Conservation (phyloP, 2,888 invertebrate genomes). For the Prostheceraeus crozeri region DNA sequence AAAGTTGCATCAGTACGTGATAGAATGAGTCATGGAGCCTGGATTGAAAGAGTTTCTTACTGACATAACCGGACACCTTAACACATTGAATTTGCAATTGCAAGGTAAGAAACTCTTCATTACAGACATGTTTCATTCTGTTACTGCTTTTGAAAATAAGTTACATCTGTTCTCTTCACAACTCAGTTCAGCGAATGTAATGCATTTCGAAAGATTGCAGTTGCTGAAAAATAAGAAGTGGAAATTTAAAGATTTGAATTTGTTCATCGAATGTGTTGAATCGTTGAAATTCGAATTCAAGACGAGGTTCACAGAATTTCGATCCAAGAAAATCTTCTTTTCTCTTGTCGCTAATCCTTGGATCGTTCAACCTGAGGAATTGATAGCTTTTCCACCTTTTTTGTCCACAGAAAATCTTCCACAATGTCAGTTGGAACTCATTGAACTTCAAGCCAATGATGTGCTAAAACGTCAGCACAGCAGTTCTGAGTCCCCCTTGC, state of each 20-base stretch:
- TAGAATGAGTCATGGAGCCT: too few relatives aligned
- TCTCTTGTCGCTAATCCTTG: too few relatives aligned
- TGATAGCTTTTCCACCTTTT: neutral
- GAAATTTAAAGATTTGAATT: too few relatives aligned
- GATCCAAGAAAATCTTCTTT: too few relatives aligned
- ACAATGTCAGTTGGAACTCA: conserved; percentile 7
- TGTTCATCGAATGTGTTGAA: too few relatives aligned
- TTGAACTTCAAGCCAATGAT: conserved; percentile 11
- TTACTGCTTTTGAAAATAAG: neutral
- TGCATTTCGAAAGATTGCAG: neutral
- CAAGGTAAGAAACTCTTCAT: conserved; percentile 16
- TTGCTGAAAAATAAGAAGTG: too few relatives aligned
- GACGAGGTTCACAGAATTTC: too few relatives aligned
- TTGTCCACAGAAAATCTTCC: neutral
- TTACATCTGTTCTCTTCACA: neutral
- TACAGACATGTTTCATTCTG: conserved; percentile 10
- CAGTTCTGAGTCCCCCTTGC: neutral
- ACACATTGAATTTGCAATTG: conserved; percentile 2
- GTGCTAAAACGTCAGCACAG: neutral
- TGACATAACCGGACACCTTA: conserved; percentile 5
- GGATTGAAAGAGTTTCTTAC: too few relatives aligned
- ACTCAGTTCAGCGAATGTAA: neutral
- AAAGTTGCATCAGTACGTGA: too few relatives aligned
- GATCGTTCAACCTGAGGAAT: conserved; percentile 5
- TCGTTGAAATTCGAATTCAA: too few relatives aligned